A percentile compares a stretch with the other conserved stretches of the same genome.
phyloP scores from a whole-genome alignment of 2,888 invertebrate species.

The Eupithecia subfuscata region DNA sequence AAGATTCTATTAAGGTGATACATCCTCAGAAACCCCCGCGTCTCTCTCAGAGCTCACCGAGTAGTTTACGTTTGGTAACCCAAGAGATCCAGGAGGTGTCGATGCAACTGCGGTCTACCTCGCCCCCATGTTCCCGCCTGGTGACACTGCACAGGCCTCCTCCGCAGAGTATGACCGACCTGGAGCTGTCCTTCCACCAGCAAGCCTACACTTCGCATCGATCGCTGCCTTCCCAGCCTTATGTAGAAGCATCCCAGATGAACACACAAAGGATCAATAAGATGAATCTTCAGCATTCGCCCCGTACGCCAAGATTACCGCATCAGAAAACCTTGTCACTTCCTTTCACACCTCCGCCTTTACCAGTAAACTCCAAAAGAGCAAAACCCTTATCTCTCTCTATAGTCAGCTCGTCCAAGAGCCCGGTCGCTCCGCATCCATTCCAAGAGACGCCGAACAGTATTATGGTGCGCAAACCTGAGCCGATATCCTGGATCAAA shows the following conservation, averaged over 20 bases:
- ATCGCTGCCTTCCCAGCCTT: not conserved
- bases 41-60: not conserved
- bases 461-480: constrained; percentile 22
- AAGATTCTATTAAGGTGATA: not conserved
- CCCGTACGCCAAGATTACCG: constrained; percentile 1
- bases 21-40: not conserved
- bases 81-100: constrained; percentile 26
- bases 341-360: constrained; percentile 5
- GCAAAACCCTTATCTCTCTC: constrained; percentile 7
- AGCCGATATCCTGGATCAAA: constrained; percentile 35
- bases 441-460: constrained; percentile 10
- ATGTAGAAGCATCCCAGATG: constrained; percentile 7
- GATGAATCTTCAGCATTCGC: constrained; percentile 4
- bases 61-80: not conserved
- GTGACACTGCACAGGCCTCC: constrained; percentile 21
- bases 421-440: constrained; percentile 16
- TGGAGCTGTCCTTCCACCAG: constrained; percentile 23
- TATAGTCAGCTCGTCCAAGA: not conserved
- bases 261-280: constrained; percentile 5
- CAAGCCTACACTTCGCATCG: constrained; percentile 9
- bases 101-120: not conserved
- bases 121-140: constrained; percentile 11
- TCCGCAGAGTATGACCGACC: constrained; percentile 16
- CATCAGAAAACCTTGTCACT: constrained; percentile 9
- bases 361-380: not conserved